Percentiles rank a stretch among this genome's conserved stretches.
Conservation (phyloP, 2,113 vertebrate species). For the Dinomys branickii region DNA sequence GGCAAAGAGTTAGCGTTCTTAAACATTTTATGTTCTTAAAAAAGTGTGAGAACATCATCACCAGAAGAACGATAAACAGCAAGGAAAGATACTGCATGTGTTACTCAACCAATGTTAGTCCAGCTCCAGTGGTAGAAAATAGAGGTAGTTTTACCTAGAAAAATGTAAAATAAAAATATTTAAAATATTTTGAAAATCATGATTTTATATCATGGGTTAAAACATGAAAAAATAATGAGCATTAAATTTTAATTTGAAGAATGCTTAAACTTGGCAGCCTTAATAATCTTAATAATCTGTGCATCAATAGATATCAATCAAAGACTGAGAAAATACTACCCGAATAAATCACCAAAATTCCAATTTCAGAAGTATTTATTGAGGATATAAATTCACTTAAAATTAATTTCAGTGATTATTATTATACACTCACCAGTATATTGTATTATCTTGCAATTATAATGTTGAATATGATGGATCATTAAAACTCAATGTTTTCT, state of each 20-base stretch:
- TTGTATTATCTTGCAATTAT: neutral
- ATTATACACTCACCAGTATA: neutral
- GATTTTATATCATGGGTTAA: neutral
- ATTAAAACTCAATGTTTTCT: neutral
- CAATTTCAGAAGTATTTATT: neutral
- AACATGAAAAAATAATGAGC: neutral
- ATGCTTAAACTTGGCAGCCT: neutral
- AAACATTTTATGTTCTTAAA: neutral
- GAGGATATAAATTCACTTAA: neutral
- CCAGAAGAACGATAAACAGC: neutral
- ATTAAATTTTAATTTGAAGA: conserved; percentile 1
- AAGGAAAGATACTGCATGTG: neutral
- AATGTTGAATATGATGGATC: neutral
- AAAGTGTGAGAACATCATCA: neutral
- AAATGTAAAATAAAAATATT: neutral
- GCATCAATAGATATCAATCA: neutral
- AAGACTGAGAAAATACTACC: neutral
- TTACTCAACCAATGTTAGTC: neutral
- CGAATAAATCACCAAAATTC: neutral
- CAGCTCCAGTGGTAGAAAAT: neutral
- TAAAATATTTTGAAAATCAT: neutral
- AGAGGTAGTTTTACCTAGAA: neutral
- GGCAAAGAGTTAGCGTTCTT: neutral
- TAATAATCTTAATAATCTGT: neutral
- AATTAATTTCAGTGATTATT: neutral